phyloP scores from a whole-genome alignment of 2,888 invertebrate species.

The Apocheima hispidaria region DNA sequence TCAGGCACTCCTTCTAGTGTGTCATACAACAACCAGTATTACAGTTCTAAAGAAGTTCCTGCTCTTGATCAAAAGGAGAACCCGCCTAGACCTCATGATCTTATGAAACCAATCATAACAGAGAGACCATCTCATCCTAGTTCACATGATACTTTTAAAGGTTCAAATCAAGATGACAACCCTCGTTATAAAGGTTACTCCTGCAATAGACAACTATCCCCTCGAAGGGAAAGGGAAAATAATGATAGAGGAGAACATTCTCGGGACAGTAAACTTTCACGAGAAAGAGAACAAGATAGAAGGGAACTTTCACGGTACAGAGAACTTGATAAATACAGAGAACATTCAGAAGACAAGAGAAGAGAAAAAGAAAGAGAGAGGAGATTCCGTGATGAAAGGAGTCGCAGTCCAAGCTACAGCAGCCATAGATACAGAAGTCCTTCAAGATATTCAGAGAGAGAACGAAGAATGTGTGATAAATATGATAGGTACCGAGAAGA shows the following conservation, averaged over 20 bases:
- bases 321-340: conserved; percentile 9
- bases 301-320: conserved; percentile 13
- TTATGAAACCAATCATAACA: conserved; percentile 2
- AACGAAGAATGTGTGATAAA: conserved; percentile 24
- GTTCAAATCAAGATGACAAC: neutral
- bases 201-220: neutral
- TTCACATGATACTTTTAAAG: conserved; percentile 7
- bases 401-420: conserved; percentile 59
- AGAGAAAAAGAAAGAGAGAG: conserved; percentile 41
- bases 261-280: neutral
- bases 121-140: conserved; percentile 26
- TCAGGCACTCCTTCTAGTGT: conserved; percentile 1
- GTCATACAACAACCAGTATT: neutral
- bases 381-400: conserved; percentile 48
- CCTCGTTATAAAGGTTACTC: neutral
- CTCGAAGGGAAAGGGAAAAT: conserved; percentile 12
- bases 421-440: conserved; percentile 57
- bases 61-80: conserved; percentile 7
- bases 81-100: neutral
- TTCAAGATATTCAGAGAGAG: conserved; percentile 38
- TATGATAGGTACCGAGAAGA: conserved; percentile 53
- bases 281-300: conserved; percentile 7
- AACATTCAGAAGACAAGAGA: conserved; percentile 41
- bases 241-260: conserved; percentile 4
- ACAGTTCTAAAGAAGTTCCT: conserved; percentile 1